These are phyloP conservation scores for Tragelaphus buxtoni DNA, from an alignment of 2,113 vertebrate species.

Conservation along the genomic window DNA sequence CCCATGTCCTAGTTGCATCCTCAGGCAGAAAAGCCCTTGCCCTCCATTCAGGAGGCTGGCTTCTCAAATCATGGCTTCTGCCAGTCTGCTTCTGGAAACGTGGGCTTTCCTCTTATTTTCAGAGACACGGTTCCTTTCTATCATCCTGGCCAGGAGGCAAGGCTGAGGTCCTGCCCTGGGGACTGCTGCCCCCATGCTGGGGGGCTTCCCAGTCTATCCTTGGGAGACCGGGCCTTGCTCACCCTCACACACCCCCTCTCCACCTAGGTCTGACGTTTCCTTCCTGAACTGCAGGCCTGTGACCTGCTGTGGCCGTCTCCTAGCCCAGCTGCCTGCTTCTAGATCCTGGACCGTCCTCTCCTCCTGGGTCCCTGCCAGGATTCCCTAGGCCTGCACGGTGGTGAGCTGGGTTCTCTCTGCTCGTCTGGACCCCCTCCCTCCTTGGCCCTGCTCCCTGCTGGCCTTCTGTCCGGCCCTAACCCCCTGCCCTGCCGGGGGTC, in stretches of 20 bases:
- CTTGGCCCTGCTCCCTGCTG: background rate
- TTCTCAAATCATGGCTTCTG: background rate
- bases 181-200: background rate
- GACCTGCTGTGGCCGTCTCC: background rate
- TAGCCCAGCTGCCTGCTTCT: background rate
- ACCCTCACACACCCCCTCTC: accelerated
- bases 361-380: background rate
- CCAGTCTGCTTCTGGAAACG: background rate
- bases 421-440: background rate
- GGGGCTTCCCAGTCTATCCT: background rate
- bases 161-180: background rate
- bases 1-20: background rate
- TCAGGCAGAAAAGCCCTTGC: accelerated
- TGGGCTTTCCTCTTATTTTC: background rate
- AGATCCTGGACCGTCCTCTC: background rate
- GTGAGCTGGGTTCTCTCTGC: background rate
- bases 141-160: background rate
- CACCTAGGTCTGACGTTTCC: accelerated
- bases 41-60: no score
- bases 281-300: background rate
- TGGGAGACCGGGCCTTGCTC: background rate
- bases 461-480: background rate
- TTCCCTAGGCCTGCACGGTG: accelerated
- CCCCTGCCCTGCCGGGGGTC: background rate
- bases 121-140: background rate